Evolutionary conservation across 2,888 invertebrate genomes (phyloP).

Genomic region (Agonopterix alstromeriana): DNA sequence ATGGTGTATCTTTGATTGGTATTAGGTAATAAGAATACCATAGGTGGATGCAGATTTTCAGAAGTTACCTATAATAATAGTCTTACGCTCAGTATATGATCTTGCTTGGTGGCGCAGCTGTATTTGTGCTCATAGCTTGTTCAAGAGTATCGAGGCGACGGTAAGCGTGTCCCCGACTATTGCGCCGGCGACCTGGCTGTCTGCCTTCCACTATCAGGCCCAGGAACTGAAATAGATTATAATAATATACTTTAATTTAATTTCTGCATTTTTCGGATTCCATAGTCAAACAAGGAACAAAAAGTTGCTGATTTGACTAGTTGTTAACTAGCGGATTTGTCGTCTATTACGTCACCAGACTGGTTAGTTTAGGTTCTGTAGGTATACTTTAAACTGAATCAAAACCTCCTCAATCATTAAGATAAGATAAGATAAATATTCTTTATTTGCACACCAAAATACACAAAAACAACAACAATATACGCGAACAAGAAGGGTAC

Average conservation of each 20-base stretch:
- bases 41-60: background rate
- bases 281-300: no score
- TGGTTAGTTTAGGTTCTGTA: no score
- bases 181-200: slow-evolving; percentile 52
- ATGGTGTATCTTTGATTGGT: background rate
- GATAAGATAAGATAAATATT: no score
- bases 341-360: no score
- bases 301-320: no score
- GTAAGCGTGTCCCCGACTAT: slow-evolving; percentile 63
- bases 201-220: slow-evolving; percentile 62
- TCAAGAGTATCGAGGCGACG: slow-evolving; percentile 63
- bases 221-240: slow-evolving; percentile 44
- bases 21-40: background rate
- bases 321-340: no score
- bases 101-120: slow-evolving; percentile 60
- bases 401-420: no score
- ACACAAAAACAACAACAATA: no score
- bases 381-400: background rate
- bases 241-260: background rate
- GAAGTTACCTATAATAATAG: background rate
- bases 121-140: slow-evolving; percentile 59
- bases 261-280: background rate
- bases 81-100: slow-evolving; percentile 51
- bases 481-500: no score
- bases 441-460: no score